phyloP scores from a whole-genome alignment of 2,797 vertebrate species.

The Enteromius viviparus region DNA sequence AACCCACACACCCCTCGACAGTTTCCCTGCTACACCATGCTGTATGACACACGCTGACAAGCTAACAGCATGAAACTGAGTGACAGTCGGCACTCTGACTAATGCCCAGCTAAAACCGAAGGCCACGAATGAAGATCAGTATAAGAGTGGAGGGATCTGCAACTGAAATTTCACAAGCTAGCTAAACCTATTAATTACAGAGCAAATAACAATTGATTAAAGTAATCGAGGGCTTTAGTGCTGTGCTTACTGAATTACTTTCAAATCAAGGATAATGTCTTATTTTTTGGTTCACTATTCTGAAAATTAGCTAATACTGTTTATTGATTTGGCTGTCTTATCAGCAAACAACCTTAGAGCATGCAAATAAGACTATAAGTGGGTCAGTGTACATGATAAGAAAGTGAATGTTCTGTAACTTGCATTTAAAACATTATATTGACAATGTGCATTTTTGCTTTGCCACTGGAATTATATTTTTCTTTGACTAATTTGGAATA shows the following conservation, averaged over 20 bases:
- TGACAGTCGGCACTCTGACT: constrained; percentile 2
- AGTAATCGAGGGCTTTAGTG: background rate
- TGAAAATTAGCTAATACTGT: background rate
- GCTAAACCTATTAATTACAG: constrained; percentile 4
- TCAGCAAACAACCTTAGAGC: background rate
- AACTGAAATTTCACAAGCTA: background rate
- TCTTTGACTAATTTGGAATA: background rate
- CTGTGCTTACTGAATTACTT: background rate
- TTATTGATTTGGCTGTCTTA: constrained; percentile 20
- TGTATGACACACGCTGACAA: constrained; percentile 37
- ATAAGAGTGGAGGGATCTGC: background rate
- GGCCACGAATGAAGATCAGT: background rate
- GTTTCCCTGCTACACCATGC: constrained; percentile 5
- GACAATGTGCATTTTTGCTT: background rate
- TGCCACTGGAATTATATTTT: background rate
- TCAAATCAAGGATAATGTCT: constrained; percentile 3
- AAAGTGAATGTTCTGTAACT: background rate
- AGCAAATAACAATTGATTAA: constrained; percentile 4
- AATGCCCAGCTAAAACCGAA: background rate
- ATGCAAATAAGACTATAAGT: constrained; percentile 4
- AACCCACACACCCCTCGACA: constrained; percentile 28
- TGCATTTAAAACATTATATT: background rate
- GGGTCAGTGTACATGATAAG: background rate
- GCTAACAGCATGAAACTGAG: constrained; percentile 35
- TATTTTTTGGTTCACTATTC: background rate